Evolutionary conservation across 2,113 vertebrate genomes (phyloP), one percentile per base, ranked within the genome.

Genomic region (Edolisoma coerulescens): DNA sequence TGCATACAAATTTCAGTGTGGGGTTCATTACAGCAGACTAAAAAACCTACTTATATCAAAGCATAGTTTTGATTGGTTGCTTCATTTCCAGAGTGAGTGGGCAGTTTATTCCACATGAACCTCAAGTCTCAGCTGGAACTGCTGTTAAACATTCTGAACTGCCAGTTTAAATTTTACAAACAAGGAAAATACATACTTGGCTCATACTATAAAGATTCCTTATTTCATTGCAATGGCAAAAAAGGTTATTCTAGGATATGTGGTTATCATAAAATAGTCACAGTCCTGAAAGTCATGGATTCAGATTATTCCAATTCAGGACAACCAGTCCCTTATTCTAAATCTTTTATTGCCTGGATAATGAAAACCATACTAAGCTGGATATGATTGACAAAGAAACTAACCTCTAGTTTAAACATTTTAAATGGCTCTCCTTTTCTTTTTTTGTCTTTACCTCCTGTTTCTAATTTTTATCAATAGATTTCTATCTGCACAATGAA

Each of bases 171-270:
- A 96, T 96, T 95, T 94, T 64, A 35, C 14, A 87, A 91, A 87
- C 37, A 94, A 68, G 92, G 16, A 93, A 96, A 95, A 73, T 61
- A 54, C 27, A 64, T 83, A 80, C 65, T 77, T 93, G 71, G 39
- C 26, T 89, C 24, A 49, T 28, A 78, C 10, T 86, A 89, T 85
- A 97, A 96, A 85, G 77, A 57, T 69, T 92, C 69, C n/a, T 92
- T 87, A 78, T 92, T 96, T 90, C 81, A 81, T 86, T 97, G 87
- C 82, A 95, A 93, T 88, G 37, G 54, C 47, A 95, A 92, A 97
- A 69, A 82, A 92, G 85, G 71, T 95, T 96, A 89, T 96, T 97
- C 70, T 87, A 96, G 96, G 93, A 82, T 96, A 95, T 88, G 87
- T 80, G 74, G 83, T 95, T 96, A 59, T 96, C 61, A 84, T 94